Evolutionary conservation across 2,888 invertebrate species (phyloP), one percentile per base, ranked within the genome.

Genomic region (Brenthis hecate): DNA sequence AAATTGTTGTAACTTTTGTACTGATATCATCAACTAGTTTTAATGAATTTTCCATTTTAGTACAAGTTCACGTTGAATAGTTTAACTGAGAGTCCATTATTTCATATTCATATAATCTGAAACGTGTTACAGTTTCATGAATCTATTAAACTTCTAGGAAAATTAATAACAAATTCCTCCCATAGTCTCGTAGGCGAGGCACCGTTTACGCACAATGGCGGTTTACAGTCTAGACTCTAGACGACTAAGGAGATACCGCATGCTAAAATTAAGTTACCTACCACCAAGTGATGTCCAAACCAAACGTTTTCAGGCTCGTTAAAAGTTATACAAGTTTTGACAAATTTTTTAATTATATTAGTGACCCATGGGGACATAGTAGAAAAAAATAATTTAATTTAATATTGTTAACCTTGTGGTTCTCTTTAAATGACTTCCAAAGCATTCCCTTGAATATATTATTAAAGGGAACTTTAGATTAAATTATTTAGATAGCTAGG

Each of bases 191-290:
- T 43, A 19, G 6, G 16, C 11, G 32, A 58, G 19, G 2, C 56
- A 36, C 50, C 19, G 19, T 32, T 56, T 54, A 56, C 16, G 19
- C 58, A 54, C 47, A 11, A 60, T 43, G 2, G 32, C 48, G 43
- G 57, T 53, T 11, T 28, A 53, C 36, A n/a, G 61, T 61, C 66
- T 61, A 66, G 66, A 60, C 66, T 43, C 36, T 43, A 43, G 36
- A 43, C 11, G 55, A 58, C 55, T 60, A 36, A 19, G 1, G 11
- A n/a, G 48, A 32, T 13, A 28, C 28, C 2, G 28, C 23, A 28
- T 60, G 11, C 28, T 50, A 60, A 28, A 16, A 60, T 6, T 14
- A 4, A 62, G 36, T 53, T 36, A 19, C 19, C 53, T 36, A 36
- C 19, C 53, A 53, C 53, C 32, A 62, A 53, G 50, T 32, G n/a